These are phyloP conservation scores for Pyrgus malvae DNA, from an alignment of 2,888 invertebrate species.

Conservation along the genomic window DNA sequence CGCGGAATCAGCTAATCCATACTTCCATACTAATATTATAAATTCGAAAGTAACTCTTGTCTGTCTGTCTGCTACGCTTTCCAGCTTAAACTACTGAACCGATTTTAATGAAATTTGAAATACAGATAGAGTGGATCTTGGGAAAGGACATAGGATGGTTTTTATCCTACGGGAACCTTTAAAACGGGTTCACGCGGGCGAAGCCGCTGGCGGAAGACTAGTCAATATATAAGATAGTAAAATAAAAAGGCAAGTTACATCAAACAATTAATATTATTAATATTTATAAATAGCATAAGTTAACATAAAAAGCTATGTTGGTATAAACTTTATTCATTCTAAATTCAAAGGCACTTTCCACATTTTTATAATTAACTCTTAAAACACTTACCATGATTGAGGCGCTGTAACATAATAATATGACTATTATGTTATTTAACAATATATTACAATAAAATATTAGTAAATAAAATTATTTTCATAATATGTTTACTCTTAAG, in stretches of 20 bases:
- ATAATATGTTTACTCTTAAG: slow-evolving; percentile 32
- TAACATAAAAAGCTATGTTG: slow-evolving; percentile 81
- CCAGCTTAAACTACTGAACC: no score
- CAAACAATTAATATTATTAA: slow-evolving; percentile 81
- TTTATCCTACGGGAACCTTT: no score
- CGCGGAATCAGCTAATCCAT: no score
- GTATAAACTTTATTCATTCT: slow-evolving; percentile 80
- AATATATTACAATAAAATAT: slow-evolving; percentile 32
- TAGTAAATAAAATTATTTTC: slow-evolving; percentile 33
- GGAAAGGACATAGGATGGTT: no score
- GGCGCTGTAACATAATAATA: slow-evolving; percentile 36
- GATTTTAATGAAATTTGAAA: no score
- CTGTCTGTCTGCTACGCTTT: no score
- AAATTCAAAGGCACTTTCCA: slow-evolving; percentile 81
- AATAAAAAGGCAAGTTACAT: slow-evolving; percentile 62
- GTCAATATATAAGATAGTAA: slow-evolving; percentile 30
- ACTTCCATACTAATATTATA: no score
- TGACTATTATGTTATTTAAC: slow-evolving; percentile 31
- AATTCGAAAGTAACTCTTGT: no score
- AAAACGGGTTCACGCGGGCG: no score
- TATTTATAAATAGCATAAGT: slow-evolving; percentile 80
- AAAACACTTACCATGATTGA: slow-evolving; percentile 64
- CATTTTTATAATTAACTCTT: slow-evolving; percentile 72
- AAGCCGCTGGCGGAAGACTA: no score
- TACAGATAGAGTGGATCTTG: no score